Evolutionary conservation across 2,888 invertebrate genomes (phyloP).

Genomic region (Ypsolopha sequella): DNA sequence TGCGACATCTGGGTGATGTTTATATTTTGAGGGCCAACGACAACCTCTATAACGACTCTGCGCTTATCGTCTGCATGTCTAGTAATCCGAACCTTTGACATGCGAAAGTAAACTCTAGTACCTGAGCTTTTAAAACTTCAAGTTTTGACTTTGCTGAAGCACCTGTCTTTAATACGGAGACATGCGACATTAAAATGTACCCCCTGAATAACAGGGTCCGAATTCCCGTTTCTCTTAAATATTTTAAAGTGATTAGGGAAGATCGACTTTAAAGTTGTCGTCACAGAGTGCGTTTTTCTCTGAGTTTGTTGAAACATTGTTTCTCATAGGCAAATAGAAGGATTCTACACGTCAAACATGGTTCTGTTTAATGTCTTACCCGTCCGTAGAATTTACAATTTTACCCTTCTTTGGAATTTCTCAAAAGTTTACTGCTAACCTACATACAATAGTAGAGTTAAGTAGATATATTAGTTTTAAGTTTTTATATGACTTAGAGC

Average conservation of each 20-base stretch:
- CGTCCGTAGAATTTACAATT: slow-evolving; percentile 34
- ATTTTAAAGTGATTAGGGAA: slow-evolving; percentile 14
- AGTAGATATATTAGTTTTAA: no score
- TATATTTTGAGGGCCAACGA: slow-evolving; percentile 64
- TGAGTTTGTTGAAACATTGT: slow-evolving; percentile 9
- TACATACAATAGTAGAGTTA: no score
- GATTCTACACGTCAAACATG: slow-evolving; percentile 27
- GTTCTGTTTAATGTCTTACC: slow-evolving; percentile 29
- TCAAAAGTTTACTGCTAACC: slow-evolving; percentile 9
- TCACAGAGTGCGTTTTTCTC: slow-evolving; percentile 22
- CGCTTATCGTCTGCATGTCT: slow-evolving; percentile 61
- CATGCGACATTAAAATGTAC: slow-evolving; percentile 23
- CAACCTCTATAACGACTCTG: slow-evolving; percentile 63
- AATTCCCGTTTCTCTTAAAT: neutral
- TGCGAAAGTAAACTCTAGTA: slow-evolving; percentile 30
- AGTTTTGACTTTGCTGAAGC: slow-evolving; percentile 19
- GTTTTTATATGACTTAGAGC: no score
- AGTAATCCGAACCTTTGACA: slow-evolving; percentile 34
- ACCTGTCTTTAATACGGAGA: slow-evolving; percentile 22
- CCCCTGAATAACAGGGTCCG: neutral
- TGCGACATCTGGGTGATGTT: slow-evolving; percentile 65
- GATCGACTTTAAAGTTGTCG: slow-evolving; percentile 20
- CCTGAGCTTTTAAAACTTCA: slow-evolving; percentile 26
- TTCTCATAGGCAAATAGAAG: slow-evolving; percentile 21
- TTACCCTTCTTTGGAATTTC: slow-evolving; percentile 24